These are phyloP conservation scores for Rhinoraja longicauda DNA, from an alignment of 2,797 vertebrate species.

Conservation along the genomic window DNA sequence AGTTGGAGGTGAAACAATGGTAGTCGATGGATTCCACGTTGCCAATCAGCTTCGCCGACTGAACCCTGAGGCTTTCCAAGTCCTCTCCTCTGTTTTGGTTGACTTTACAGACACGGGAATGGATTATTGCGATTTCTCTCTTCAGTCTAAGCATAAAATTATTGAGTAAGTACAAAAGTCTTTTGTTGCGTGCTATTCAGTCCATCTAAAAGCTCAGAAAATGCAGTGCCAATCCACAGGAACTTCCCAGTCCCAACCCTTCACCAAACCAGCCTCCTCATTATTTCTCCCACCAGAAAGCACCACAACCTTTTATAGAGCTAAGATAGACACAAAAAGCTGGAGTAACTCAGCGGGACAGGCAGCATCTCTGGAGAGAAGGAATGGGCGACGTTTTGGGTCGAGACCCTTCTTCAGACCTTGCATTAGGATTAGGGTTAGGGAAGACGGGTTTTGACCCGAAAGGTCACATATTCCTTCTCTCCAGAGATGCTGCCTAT, in stretches of 20 bases:
- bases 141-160: constrained; percentile 83
- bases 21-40: constrained; percentile 83
- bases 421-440: too few species aligned
- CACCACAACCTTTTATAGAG: background rate
- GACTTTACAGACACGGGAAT: constrained; percentile 79
- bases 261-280: background rate
- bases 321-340: too few species aligned
- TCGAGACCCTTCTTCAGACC: too few species aligned
- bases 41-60: constrained; percentile 65
- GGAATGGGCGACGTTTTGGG: too few species aligned
- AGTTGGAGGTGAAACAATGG: constrained; percentile 77
- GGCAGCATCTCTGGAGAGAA: too few species aligned
- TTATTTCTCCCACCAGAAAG: background rate
- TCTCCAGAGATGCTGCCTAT: too few species aligned
- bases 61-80: constrained; percentile 72
- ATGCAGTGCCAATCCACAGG: background rate
- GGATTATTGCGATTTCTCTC: constrained; percentile 86
- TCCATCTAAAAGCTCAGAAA: background rate
- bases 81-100: constrained; percentile 69
- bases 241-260: background rate
- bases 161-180: constrained; percentile 68
- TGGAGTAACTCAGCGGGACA: too few species aligned
- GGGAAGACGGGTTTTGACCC: too few species aligned
- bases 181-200: too few species aligned
- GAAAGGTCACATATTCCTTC: too few species aligned